These are phyloP conservation scores for Trachymyrmex cornetzi DNA, from an alignment of 1,140 invertebrate genomes.

Conservation along the genomic window DNA sequence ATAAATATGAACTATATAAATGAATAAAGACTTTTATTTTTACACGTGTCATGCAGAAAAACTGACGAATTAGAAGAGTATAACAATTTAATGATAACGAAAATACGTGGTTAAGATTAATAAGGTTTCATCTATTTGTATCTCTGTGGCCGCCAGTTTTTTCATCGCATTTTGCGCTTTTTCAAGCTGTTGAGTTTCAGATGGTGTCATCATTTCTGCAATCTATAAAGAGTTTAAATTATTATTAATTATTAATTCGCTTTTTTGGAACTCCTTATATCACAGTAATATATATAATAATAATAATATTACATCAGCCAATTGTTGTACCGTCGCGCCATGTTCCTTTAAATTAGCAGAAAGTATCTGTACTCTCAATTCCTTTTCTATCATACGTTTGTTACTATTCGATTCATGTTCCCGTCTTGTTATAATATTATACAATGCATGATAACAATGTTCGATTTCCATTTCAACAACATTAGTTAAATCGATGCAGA, in stretches of 20 bases:
- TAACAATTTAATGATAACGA: slow-evolving; percentile 80
- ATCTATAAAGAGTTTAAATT: slow-evolving; percentile 86
- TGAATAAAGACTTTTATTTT: slow-evolving; percentile 73
- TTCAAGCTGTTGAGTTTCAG: slow-evolving; percentile 90
- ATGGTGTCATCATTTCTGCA: slow-evolving; percentile 92
- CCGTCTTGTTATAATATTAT: slow-evolving; percentile 90
- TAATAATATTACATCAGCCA: slow-evolving; percentile 89
- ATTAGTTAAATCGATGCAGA: slow-evolving; percentile 91
- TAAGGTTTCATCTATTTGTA: slow-evolving; percentile 91
- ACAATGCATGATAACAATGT: slow-evolving; percentile 92
- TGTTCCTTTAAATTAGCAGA: slow-evolving; percentile 91
- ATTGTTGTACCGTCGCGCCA: slow-evolving; percentile 91
- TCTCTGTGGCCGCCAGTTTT: slow-evolving; percentile 90
- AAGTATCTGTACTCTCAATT: slow-evolving; percentile 93
- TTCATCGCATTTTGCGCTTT: slow-evolving; percentile 90
- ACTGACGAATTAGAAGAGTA: slow-evolving; percentile 10
- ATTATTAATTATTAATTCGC: slow-evolving; percentile 31
- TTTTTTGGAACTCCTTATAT: not conserved
- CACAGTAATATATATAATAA: slow-evolving; percentile 41
- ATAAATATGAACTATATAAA: slow-evolving; percentile 83
- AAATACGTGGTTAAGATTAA: slow-evolving; percentile 90
- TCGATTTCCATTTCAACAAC: slow-evolving; percentile 92
- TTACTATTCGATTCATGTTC: slow-evolving; percentile 89
- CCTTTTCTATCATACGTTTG: slow-evolving; percentile 94
- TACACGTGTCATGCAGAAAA: not conserved